Base-by-base conservation (phyloP, 1,140 invertebrate species). In the Macrocentrus cingulum region DNA sequence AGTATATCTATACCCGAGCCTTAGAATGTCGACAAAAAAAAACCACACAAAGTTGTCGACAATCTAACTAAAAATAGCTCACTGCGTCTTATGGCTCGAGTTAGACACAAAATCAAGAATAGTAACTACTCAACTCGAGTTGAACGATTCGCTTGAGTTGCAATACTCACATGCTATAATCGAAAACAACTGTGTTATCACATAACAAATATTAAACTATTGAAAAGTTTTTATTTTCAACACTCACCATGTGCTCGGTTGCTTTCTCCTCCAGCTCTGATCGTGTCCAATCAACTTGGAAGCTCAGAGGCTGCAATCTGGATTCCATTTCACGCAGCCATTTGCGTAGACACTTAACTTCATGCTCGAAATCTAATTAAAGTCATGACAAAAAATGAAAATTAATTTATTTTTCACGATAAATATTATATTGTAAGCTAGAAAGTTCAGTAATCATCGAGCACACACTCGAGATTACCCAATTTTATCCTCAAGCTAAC, bases 231-330 rank as follows among this genome's bases (percentile, higher is more conserved):
- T 11, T 7, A 34, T 39, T n/a, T 39, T n/a, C 15, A n/a, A 39
- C 36, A 78, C 81, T 82, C 70, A 89, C 88, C 86, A 87, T 84
- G 73, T 88, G 84, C 72, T 88, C 87, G 52, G 83, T 80, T 61
- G 85, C 83, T 67, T 87, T 88, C 65, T 87, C 81, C 67, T 87
- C 80, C 54, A 89, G 77, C 68, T 88, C 85, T 61, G 83, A 79
- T 67, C 83, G 80, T 23, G 83, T 82, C 77, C 84, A 86, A 60
- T 84, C 80, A n/a, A 83, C 67, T 6, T 79, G 82, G 51, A 88
- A 81, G 66, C 85, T 83, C 16, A 88, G 74, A 32, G 87, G 87
- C 56, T 86, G 84, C 44, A 89, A 75, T 45, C 85, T 82, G 13
- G 82, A 81, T 70, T 89, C 87, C 79, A 87, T 84, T 59, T 84